These are phyloP conservation scores for Astur gentilis DNA, from an alignment of 2,113 vertebrate genomes.

Conservation along the genomic window DNA sequence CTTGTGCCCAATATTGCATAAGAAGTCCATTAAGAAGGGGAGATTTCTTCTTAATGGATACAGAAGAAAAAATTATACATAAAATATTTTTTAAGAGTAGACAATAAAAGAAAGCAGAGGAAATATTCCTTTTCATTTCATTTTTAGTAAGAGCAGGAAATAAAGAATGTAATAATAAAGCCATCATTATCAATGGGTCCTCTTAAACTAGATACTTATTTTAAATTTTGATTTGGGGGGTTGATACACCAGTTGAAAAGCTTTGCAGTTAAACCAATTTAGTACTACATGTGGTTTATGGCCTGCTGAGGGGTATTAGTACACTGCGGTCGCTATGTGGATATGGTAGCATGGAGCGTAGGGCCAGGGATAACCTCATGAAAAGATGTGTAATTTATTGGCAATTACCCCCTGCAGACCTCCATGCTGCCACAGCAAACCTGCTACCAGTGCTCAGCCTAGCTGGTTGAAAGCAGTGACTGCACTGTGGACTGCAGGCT, in stretches of 20 bases:
- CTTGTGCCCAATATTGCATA: neutral
- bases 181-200: neutral
- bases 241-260: neutral
- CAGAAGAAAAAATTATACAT: neutral
- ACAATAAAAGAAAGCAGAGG: neutral
- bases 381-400: neutral
- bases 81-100: neutral
- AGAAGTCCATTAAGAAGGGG: neutral
- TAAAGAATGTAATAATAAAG: neutral
- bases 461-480: neutral
- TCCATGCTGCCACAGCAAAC: neutral
- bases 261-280: neutral
- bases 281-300: neutral
- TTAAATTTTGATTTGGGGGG: neutral
- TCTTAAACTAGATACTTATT: neutral
- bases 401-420: neutral
- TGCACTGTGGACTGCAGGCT: neutral
- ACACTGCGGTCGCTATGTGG: neutral
- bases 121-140: neutral
- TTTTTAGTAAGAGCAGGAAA: conserved; percentile 1
- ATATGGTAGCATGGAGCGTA: neutral
- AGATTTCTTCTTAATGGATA: neutral
- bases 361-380: neutral
- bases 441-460: neutral
- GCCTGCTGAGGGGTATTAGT: neutral